Evolutionary conservation across 1,140 invertebrate species (phyloP).

Genomic region (Hetaerina americana): DNA sequence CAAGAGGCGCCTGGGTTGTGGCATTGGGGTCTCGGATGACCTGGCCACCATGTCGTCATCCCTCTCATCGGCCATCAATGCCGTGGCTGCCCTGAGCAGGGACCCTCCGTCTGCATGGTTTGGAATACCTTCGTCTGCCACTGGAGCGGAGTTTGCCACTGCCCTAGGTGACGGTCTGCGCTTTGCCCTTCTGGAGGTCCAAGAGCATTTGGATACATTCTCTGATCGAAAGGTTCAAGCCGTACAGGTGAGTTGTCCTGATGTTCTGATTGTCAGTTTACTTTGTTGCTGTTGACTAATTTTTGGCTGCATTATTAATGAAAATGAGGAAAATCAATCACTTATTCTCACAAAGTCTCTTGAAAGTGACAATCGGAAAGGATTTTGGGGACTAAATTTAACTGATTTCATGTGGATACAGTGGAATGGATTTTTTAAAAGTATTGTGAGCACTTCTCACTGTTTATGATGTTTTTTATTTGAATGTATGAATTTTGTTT

Average conservation of each 20-base stretch:
- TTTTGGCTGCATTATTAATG: slow-evolving; percentile 4
- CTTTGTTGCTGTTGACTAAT: slow-evolving; percentile 4
- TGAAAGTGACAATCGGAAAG: no score
- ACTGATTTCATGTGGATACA: no score
- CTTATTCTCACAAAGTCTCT: no score
- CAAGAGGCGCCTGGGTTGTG: slow-evolving; percentile 20
- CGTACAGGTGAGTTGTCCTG: slow-evolving; percentile 56
- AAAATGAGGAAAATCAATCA: no score
- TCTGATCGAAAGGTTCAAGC: slow-evolving; percentile 83
- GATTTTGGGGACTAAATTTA: no score
- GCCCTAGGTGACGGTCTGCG: slow-evolving; percentile 52
- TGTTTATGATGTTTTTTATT: no score
- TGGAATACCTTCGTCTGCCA: slow-evolving; percentile 41
- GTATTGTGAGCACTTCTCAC: no score
- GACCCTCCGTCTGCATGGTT: slow-evolving; percentile 65
- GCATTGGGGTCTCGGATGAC: neutral
- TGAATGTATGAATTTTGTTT: no score
- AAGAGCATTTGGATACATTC: slow-evolving; percentile 90
- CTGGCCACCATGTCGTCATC: slow-evolving; percentile 15
- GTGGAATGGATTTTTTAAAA: no score
- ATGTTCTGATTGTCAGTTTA: no score
- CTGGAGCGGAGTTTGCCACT: slow-evolving; percentile 40
- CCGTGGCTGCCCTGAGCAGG: slow-evolving; percentile 42
- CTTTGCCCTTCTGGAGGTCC: slow-evolving; percentile 84
- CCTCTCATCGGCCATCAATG: slow-evolving; percentile 48